Base-by-base conservation (phyloP, 2,113 vertebrate genomes). In the Tyto alba region DNA sequence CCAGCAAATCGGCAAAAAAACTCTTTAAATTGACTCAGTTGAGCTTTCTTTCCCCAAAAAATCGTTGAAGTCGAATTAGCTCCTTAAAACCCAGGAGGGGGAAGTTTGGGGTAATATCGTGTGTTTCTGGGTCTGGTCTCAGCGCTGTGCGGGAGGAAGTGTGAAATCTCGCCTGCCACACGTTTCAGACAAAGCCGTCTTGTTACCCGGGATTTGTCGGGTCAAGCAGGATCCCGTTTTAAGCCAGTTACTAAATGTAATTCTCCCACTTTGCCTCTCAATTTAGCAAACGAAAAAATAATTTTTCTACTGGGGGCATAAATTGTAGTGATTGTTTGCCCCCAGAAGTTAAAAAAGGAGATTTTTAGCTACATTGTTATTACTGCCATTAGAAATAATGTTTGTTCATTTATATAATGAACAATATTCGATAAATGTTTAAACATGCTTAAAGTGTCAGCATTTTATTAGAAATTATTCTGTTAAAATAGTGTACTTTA, bases 151-250 rank as follows among this genome's bases (percentile, higher is more conserved):
- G 25, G 63, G 50, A 22, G 90, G 41, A 85, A 82, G 32, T 85
- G 78, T 75, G 86, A 88, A 88, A 81, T 90, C 66, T 93, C 62
- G 34, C 43, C 85, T 73, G 94, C 90, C 81, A 76, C 80, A 76
- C 72, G 80, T 16, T 43, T 43, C 84, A 85, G 73, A 95, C 92
- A 96, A 96, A 94, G 95, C 90, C 38, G 50, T 53, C 66, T 79
- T 72, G 64, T 88, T 94, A 7, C 81, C 78, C 84, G 74, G 85
- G 90, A 95, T 97, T 95, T 97, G 94, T 93, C 88, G 88, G 96
- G 94, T 96, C 92, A 85, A 62, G 72, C 89, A 83, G 63, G 82
- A 95, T 96, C 88, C 92, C 57, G 45, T 71, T 93, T 92, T 71
- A 87, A 93, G 67, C 59, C 94, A 77, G 45, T 66, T 84, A 43